Evolutionary conservation across 2,113 vertebrate genomes (phyloP), one percentile per base, ranked within the genome.

Genomic region (Psittacula cyanocephala): DNA sequence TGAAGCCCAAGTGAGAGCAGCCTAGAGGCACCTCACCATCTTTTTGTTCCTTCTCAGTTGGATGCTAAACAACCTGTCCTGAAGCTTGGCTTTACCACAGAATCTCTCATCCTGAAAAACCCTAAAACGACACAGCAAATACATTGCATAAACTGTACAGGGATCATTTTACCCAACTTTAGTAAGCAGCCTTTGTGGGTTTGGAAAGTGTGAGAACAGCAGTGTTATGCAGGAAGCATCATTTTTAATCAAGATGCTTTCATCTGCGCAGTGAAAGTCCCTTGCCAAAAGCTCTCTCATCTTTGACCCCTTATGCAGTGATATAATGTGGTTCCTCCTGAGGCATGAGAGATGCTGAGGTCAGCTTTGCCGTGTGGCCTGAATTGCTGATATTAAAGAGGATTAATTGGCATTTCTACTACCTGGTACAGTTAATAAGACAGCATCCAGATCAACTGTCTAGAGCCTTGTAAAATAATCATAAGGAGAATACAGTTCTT

Each of bases 391-490:
- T 94, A 94, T 92, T 97, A 92, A 95, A 96, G 81, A 96, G 91
- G 81, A 92, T 94, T 95, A 95, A 96, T 92, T 96, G 91, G 65
- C 95, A 91, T 92, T 96, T 93, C 77, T 91, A 92, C 86, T 92
- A 95, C 92, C 92, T 96, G 92, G 94, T 94, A 80, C 46, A 62
- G 92, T 95, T 96, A 96, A 94, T 96, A 95, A 96, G 91, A 76
- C 83, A 82, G 81, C 89, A 92, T 96, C 89, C 81, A 96, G 92
- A 95, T 86, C 96, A 97, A 91, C 93, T 89, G 81, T 96, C 95
- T 94, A 89, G 93, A 94, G 95, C 74, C 67, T 78, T 85, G 93
- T 96, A 96, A 97, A 96, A 93, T 96, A 92, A 94, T 95, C 95
- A 85, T 95, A 93, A 93, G 86, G 88, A 93, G 90, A 93, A 89